These are phyloP conservation scores for Agriopis aurantiaria DNA, from an alignment of 2,888 invertebrate species.

Conservation along the genomic window DNA sequence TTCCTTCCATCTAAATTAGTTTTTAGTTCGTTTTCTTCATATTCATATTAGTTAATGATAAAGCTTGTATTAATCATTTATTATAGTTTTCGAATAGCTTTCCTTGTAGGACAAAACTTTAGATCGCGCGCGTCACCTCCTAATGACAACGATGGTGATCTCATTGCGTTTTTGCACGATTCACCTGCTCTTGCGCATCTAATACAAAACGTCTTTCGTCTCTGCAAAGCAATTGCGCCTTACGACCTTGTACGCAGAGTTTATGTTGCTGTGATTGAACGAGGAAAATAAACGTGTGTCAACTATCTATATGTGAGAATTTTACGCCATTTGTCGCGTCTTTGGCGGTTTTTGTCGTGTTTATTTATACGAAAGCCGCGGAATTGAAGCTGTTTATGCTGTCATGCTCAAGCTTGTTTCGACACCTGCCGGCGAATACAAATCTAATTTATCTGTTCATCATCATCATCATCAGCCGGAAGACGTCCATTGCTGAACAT, in stretches of 20 bases:
- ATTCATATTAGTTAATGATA: too few species aligned
- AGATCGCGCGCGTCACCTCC: slow-evolving; percentile 65
- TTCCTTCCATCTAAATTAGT: too few species aligned
- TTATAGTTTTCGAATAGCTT: slow-evolving; percentile 2
- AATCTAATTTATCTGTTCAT: background rate
- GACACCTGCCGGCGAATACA: background rate
- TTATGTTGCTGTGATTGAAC: background rate
- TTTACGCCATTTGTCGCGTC: slow-evolving; percentile 41
- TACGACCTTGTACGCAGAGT: slow-evolving; percentile 1
- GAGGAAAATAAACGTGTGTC: slow-evolving; percentile 28
- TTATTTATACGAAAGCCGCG: slow-evolving; percentile 21
- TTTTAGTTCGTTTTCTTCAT: too few species aligned
- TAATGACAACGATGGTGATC: slow-evolving; percentile 76
- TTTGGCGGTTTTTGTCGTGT: slow-evolving; percentile 35
- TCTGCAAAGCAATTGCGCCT: slow-evolving; percentile 2
- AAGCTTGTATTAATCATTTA: background rate
- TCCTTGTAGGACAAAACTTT: slow-evolving; percentile 12
- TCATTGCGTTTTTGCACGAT: slow-evolving; percentile 82
- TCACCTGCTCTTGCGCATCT: slow-evolving; percentile 51
- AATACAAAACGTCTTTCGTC: slow-evolving; percentile 6
- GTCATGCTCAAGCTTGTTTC: background rate
- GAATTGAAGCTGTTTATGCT: slow-evolving; percentile 24
- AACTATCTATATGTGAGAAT: slow-evolving; percentile 54
- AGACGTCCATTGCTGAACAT: too few species aligned
- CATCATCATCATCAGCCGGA: too few species aligned